Evolutionary conservation across 2,888 invertebrate genomes (phyloP).

Genomic region (Euzophera pinguis): DNA sequence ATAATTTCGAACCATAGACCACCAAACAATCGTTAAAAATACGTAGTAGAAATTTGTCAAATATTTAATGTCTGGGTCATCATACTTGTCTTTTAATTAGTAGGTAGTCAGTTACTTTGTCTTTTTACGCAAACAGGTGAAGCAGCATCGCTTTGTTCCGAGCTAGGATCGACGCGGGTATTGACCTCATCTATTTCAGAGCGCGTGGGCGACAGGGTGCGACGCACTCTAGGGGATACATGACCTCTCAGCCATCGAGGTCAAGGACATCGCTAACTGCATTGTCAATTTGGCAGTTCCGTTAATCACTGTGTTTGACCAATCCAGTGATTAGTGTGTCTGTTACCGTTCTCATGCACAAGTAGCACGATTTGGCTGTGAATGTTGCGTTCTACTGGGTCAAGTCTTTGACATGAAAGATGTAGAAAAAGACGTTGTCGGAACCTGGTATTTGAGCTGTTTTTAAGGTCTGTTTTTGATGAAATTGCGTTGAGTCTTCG

Average conservation of each 20-base stretch:
- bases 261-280: conserved; percentile 45
- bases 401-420: too few species aligned
- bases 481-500: too few species aligned
- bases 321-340: not conserved
- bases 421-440: too few species aligned
- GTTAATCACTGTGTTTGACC: conserved; percentile 17
- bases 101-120: not conserved
- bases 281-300: conserved; percentile 16
- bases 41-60: not conserved
- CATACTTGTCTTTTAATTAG: not conserved
- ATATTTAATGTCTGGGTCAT: not conserved
- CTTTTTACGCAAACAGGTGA: conserved; percentile 10
- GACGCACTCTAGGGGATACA: conserved; percentile 51
- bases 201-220: conserved; percentile 65
- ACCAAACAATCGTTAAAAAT: too few species aligned
- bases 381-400: too few species aligned
- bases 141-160: conserved; percentile 34
- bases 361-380: too few species aligned
- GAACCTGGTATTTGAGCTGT: not conserved
- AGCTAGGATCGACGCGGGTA: conserved; percentile 41
- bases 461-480: not conserved
- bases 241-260: conserved; percentile 40
- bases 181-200: conserved; percentile 70
- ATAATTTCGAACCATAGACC: too few species aligned
- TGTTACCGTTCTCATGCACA: too few species aligned